Percentiles rank a stretch among this genome's conserved stretches.
Conservation (phyloP, 2,888 invertebrate species). For the Hoplodrina ambigua region DNA sequence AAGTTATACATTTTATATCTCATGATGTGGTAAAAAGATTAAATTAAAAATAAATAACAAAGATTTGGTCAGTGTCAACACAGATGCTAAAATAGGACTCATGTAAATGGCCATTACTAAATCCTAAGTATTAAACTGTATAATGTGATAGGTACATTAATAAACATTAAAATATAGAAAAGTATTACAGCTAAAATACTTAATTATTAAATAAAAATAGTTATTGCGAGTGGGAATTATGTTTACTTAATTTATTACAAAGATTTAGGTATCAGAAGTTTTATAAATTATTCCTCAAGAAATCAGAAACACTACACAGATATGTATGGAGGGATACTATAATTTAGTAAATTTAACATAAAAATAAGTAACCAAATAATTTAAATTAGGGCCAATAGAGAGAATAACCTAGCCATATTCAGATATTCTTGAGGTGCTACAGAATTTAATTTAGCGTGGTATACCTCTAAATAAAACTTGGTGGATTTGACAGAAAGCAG, state of each 20-base stretch:
- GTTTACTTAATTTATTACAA: not conserved
- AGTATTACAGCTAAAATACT: conserved; percentile 25
- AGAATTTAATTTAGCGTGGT: not conserved
- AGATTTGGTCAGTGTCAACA: conserved; percentile 49
- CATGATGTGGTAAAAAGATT: not conserved
- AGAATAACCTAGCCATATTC: not conserved
- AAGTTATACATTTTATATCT: not conserved
- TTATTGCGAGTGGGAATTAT: conserved; percentile 23
- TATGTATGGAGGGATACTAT: not conserved
- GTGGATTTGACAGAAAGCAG: not conserved
- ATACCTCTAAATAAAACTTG: not conserved
- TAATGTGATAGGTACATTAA: conserved; percentile 12
- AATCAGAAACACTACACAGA: not conserved
- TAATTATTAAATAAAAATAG: conserved; percentile 18
- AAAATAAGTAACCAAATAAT: not conserved
- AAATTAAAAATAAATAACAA: conserved; percentile 40
- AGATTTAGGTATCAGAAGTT: not conserved
- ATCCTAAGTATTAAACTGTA: conserved; percentile 5
- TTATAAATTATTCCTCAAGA: not conserved
- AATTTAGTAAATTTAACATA: not conserved
- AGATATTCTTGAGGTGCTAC: not conserved
- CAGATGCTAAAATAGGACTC: conserved; percentile 18
- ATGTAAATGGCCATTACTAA: conserved; percentile 13
- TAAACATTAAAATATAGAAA: conserved; percentile 16
- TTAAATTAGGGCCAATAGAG: not conserved